Percentiles rank a stretch among this genome's conserved stretches.
Evolutionary conservation across 2,113 vertebrate genomes (phyloP).

Genomic region (Laticauda colubrina): DNA sequence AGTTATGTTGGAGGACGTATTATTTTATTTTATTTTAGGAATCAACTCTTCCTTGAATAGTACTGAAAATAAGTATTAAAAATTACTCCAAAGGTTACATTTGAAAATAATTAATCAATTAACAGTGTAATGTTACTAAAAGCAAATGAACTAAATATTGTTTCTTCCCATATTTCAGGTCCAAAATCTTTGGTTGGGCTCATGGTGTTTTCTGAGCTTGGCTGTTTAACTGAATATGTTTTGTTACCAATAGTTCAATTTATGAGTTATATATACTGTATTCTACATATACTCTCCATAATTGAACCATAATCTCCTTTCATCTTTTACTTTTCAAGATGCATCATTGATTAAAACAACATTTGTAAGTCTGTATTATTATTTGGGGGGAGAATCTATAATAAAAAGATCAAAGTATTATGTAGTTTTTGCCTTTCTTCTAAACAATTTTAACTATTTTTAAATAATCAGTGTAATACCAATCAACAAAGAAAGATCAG

Average conservation of each 20-base stretch:
- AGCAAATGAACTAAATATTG: background rate
- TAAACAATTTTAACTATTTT: background rate
- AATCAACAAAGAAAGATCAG: accelerated
- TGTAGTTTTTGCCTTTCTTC: background rate
- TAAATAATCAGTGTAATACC: background rate
- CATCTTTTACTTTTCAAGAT: background rate
- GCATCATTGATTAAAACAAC: background rate
- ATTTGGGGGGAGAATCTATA: background rate
- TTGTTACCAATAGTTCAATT: background rate
- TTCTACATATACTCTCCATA: background rate
- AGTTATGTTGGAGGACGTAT: background rate
- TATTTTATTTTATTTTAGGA: background rate
- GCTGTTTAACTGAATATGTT: background rate
- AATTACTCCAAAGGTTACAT: background rate
- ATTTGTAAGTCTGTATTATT: background rate
- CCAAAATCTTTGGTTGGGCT: background rate
- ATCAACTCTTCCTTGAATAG: background rate
- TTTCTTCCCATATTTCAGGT: background rate
- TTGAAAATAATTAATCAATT: background rate
- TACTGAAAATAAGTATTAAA: background rate
- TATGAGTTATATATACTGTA: background rate
- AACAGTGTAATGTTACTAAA: background rate
- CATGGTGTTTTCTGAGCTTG: background rate
- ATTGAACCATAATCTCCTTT: background rate
- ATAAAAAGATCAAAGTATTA: background rate